Percentiles rank a stretch among this genome's conserved stretches.
These are phyloP conservation scores for Agrochola lychnidis DNA, from an alignment of 2,888 invertebrate species.

Conservation along the genomic window DNA sequence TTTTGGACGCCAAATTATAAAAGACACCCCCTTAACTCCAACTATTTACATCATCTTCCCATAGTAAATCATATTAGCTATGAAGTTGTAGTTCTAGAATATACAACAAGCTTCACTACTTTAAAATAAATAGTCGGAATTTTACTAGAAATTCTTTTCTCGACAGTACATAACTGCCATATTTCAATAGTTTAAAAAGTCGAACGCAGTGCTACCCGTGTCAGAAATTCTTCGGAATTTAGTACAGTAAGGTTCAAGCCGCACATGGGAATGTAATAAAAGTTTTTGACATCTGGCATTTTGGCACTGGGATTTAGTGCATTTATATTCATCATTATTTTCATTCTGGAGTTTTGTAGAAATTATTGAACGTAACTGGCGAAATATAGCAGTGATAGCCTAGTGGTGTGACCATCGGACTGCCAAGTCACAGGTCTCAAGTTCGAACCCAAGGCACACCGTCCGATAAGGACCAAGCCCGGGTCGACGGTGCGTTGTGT, in stretches of 20 bases:
- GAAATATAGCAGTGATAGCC: not conserved
- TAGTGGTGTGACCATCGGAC: too few species aligned
- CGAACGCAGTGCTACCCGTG: not conserved
- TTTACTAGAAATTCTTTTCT: not conserved
- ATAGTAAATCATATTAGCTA: not conserved
- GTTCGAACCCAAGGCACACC: too few species aligned
- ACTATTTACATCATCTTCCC: not conserved
- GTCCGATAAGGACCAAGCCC: too few species aligned
- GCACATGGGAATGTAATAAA: constrained; percentile 24
- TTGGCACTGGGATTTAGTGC: constrained; percentile 9
- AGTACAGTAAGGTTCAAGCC: not conserved
- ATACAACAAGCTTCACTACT: too few species aligned
- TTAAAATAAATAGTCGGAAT: too few species aligned
- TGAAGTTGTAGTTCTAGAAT: too few species aligned
- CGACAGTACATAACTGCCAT: constrained; percentile 2
- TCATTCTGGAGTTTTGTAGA: not conserved
- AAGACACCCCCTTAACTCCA: not conserved
- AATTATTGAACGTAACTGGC: not conserved
- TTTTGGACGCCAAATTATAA: too few species aligned
- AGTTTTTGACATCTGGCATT: constrained; percentile 24
- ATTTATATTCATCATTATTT: not conserved
- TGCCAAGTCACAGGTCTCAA: too few species aligned
- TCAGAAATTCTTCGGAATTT: constrained; percentile 24
- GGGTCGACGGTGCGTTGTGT: too few species aligned
- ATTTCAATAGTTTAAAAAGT: constrained; percentile 39